A percentile compares a stretch with the other conserved stretches of the same genome.
phyloP scores from a whole-genome alignment of 2,888 invertebrate species.

The Stegophylla sp. region DNA sequence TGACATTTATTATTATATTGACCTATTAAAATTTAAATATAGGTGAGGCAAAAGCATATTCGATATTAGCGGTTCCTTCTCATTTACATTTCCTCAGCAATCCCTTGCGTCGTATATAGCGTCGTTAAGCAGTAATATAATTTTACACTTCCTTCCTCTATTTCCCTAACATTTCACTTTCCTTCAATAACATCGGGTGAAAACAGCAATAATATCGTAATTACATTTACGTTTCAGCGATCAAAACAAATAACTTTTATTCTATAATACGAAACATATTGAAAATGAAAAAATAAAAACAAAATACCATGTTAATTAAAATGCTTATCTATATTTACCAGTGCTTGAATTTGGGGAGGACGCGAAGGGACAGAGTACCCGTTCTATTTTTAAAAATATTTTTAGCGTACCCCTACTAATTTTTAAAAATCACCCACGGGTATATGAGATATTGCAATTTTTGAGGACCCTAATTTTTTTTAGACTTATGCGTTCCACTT shows the following conservation, averaged over 20 bases:
- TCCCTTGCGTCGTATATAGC: not conserved
- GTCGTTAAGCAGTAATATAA: not conserved
- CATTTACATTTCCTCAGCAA: slow-evolving; percentile 20
- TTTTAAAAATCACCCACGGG: no score
- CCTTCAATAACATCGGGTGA: not conserved
- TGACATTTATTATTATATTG: not conserved
- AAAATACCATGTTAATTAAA: no score
- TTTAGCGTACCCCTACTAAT: no score
- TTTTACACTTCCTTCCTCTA: slow-evolving; percentile 19
- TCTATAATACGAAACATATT: not conserved
- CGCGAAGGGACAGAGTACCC: no score
- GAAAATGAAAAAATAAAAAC: not conserved
- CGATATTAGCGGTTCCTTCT: slow-evolving; percentile 19
- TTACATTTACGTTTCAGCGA: not conserved
- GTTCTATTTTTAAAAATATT: no score
- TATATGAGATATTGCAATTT: no score
- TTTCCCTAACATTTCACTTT: not conserved
- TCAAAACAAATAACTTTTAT: not conserved
- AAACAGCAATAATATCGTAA: not conserved
- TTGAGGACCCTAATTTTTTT: no score
- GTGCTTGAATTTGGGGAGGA: no score
- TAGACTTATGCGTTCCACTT: no score
- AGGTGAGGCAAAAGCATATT: not conserved
- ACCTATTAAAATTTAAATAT: not conserved
- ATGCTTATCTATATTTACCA: no score